Percentiles rank a stretch among this genome's conserved stretches.
Evolutionary conservation across 2,113 vertebrate species (phyloP).

Genomic region (Serilophus lunatus): DNA sequence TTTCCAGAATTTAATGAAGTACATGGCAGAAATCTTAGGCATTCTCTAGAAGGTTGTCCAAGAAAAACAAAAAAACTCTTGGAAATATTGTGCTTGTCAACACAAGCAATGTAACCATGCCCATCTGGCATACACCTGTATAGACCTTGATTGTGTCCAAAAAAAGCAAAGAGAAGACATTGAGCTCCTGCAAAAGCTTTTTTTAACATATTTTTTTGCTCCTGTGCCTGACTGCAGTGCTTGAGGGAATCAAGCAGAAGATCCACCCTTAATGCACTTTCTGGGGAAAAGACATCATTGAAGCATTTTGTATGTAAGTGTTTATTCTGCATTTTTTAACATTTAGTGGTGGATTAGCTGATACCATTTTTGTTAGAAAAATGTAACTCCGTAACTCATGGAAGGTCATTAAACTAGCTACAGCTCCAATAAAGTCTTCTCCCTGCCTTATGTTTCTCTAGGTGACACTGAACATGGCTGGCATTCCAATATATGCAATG

Average conservation of each 20-base stretch:
- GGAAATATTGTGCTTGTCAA: constrained; percentile 39
- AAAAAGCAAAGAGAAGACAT: background rate
- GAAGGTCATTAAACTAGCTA: background rate
- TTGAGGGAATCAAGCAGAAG: background rate
- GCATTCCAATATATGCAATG: background rate
- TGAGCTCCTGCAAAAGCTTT: background rate
- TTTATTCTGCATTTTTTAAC: background rate
- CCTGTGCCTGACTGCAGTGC: background rate
- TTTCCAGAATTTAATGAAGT: constrained; percentile 50
- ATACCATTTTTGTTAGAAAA: background rate
- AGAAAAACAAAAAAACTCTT: constrained; percentile 38
- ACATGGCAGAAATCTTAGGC: constrained; percentile 30
- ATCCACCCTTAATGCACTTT: background rate
- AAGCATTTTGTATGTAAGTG: background rate
- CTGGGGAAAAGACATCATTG: background rate
- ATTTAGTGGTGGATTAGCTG: background rate
- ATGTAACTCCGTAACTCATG: background rate
- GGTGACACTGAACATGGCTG: background rate
- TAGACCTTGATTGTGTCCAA: constrained; percentile 5
- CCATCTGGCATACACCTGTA: constrained; percentile 65
- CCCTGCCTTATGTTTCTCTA: background rate
- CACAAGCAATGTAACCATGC: constrained; percentile 3
- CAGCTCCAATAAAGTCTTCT: background rate
- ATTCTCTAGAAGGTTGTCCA: constrained; percentile 38
- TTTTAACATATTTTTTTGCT: background rate